phyloP scores from a whole-genome alignment of 2,888 invertebrate genomes.

The Ochlodes sylvanus region DNA sequence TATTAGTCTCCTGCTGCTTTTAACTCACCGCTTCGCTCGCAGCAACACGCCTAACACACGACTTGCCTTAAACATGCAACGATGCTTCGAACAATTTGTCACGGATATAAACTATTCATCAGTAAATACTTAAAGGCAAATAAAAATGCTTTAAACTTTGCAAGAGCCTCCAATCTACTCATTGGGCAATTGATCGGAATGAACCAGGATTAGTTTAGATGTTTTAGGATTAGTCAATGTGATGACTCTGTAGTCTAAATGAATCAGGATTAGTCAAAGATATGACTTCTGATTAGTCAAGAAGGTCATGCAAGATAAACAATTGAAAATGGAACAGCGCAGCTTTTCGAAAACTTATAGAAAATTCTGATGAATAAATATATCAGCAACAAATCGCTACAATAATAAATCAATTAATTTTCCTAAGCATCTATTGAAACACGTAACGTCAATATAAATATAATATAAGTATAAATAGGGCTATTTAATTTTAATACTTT shows the following conservation, averaged over 20 bases:
- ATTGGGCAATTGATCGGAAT: background rate
- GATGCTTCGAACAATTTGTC: slow-evolving; percentile 18
- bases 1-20: slow-evolving; percentile 80
- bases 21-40: slow-evolving; percentile 51
- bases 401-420: slow-evolving; percentile 20
- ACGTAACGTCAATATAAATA: slow-evolving; percentile 31
- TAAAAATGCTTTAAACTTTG: too few relatives aligned
- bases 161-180: background rate
- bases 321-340: background rate
- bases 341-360: background rate
- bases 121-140: background rate
- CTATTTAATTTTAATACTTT: slow-evolving; percentile 50
- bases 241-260: background rate
- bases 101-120: slow-evolving; percentile 14
- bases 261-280: background rate
- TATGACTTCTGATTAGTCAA: background rate
- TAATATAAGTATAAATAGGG: slow-evolving; percentile 42
- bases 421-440: slow-evolving; percentile 22
- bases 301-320: background rate
- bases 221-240: background rate
- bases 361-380: background rate
- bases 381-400: slow-evolving; percentile 19
- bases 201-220: background rate
- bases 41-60: slow-evolving; percentile 30
- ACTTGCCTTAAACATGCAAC: slow-evolving; percentile 28